These are phyloP conservation scores for Rhea pennata DNA, from an alignment of 2,113 vertebrate genomes.

Conservation along the genomic window DNA sequence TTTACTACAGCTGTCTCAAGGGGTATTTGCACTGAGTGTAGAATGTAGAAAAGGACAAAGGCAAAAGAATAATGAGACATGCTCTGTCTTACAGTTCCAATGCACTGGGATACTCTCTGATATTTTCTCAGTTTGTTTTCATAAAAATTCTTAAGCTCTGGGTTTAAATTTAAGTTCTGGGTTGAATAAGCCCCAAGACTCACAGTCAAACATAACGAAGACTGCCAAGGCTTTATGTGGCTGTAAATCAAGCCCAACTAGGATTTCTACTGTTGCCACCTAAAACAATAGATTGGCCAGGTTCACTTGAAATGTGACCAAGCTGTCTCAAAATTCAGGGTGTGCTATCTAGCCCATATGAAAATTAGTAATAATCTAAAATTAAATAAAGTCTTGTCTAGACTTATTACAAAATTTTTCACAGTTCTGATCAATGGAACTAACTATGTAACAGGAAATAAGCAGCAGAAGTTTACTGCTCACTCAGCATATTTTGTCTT, in stretches of 20 bases:
- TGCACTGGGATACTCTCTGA: not conserved
- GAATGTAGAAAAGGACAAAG: not conserved
- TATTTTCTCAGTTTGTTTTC: slow-evolving; percentile 2
- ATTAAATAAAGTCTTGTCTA: not conserved
- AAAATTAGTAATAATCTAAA: not conserved
- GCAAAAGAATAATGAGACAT: not conserved
- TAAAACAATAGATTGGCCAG: not conserved
- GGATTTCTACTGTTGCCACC: not conserved
- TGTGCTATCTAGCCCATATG: not conserved
- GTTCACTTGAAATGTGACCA: not conserved
- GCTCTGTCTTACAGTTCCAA: not conserved
- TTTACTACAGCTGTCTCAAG: not conserved
- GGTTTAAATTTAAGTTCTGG: not conserved
- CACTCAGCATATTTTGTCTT: not conserved
- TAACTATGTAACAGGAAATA: not conserved
- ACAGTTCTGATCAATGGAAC: not conserved
- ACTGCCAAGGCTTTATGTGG: not conserved
- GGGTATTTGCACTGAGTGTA: not conserved
- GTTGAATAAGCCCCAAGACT: not conserved
- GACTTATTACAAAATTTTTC: not conserved
- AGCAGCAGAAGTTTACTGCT: not conserved
- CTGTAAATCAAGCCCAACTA: not conserved
- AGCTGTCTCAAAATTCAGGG: not conserved
- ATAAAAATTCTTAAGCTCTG: not conserved
- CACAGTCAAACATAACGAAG: not conserved